Conservation (phyloP, 2,888 invertebrate species). For the Megaustenia siamemsis region DNA sequence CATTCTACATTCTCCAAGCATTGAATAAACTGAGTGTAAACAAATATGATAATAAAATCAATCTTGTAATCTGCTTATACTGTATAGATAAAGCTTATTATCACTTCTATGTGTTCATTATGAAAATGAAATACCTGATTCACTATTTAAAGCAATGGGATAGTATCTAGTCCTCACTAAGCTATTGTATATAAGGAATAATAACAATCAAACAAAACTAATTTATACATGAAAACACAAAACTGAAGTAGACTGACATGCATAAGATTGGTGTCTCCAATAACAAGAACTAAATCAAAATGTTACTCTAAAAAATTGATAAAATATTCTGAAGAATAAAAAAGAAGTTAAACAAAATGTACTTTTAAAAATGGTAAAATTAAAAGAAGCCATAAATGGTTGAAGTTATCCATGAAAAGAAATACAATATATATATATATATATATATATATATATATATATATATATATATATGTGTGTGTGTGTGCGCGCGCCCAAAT, state of each 20-base stretch:
- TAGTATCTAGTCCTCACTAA: background rate
- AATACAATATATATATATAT: too few species aligned
- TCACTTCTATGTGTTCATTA: background rate
- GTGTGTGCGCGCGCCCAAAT: background rate
- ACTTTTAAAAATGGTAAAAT: conserved; percentile 4
- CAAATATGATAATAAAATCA: background rate
- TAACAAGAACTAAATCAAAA: background rate
- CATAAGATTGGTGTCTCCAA: conserved; percentile 52
- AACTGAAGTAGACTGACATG: conserved; percentile 41
- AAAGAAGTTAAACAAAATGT: background rate
- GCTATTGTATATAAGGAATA: conserved; percentile 1
- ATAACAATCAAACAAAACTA: background rate
- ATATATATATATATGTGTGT: too few species aligned
- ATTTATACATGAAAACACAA: conserved; percentile 32
- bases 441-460: too few species aligned
- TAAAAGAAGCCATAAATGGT: background rate
- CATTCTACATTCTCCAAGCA: conserved; percentile 34
- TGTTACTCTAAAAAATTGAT: background rate
- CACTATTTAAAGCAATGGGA: background rate
- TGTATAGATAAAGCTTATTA: background rate
- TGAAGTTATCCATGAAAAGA: background rate
- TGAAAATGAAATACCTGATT: background rate
- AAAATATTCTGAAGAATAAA: background rate
- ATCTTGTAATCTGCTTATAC: background rate
- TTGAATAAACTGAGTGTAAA: background rate